These are phyloP conservation scores for Cerastis leucographa DNA, from an alignment of 2,888 invertebrate species.

Conservation along the genomic window DNA sequence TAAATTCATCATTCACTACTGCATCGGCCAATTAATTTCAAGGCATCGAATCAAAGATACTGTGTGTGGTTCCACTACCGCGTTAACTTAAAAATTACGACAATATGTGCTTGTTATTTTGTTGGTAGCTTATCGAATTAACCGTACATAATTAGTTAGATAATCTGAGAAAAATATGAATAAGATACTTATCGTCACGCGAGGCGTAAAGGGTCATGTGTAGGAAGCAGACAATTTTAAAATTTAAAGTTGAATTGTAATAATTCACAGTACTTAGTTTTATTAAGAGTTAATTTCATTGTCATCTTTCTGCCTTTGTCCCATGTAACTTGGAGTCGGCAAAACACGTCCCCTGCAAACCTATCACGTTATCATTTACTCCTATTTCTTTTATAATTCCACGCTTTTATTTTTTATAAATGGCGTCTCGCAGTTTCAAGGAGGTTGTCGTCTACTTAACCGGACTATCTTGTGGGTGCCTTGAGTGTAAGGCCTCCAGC, in stretches of 20 bases:
- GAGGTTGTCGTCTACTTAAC: too few relatives aligned
- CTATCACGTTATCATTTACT: background rate
- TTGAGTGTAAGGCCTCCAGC: too few relatives aligned
- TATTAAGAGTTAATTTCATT: background rate
- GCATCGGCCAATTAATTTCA: slow-evolving; percentile 35
- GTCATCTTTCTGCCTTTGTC: background rate
- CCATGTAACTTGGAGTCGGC: background rate
- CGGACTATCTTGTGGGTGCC: too few relatives aligned
- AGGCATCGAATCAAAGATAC: slow-evolving; percentile 21
- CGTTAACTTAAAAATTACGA: slow-evolving; percentile 27
- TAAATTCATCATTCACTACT: slow-evolving; percentile 6
- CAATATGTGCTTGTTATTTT: slow-evolving; percentile 15
- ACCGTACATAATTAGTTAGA: slow-evolving; percentile 27
- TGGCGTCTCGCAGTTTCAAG: too few relatives aligned
- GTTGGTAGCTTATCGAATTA: slow-evolving; percentile 31
- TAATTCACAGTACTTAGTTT: background rate
- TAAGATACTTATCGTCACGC: slow-evolving; percentile 49
- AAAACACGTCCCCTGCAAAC: background rate
- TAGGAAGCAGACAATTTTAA: slow-evolving; percentile 24
- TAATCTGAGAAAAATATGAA: slow-evolving; percentile 50
- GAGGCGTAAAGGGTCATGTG: slow-evolving; percentile 32
- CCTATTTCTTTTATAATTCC: background rate
- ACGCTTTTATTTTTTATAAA: too few relatives aligned
- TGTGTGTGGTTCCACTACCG: slow-evolving; percentile 6
- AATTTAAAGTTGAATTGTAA: slow-evolving; percentile 12